Percentiles rank a stretch among this genome's conserved stretches.
Conservation (phyloP, 2,797 vertebrate genomes). For the Bradypodion ventrale region DNA sequence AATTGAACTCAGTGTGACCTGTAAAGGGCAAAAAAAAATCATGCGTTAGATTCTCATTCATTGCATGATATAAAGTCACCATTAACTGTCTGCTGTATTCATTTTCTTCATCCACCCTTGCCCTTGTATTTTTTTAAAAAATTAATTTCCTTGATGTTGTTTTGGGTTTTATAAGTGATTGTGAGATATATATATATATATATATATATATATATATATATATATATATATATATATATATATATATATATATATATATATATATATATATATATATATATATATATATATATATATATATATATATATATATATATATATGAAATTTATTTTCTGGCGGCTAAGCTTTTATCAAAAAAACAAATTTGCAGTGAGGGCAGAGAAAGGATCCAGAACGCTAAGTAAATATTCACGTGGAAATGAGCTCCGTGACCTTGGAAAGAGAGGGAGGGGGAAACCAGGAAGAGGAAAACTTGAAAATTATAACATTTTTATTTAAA, state of each 20-base stretch:
- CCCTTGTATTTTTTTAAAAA: not conserved
- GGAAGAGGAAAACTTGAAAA: constrained; percentile 59
- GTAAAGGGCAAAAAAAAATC: too few relatives aligned
- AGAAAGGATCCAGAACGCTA: constrained; percentile 85
- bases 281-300: too few relatives aligned
- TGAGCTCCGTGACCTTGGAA: constrained; percentile 87
- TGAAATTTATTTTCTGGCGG: constrained; percentile 72
- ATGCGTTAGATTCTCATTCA: not conserved
- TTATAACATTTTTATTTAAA: too few relatives aligned
- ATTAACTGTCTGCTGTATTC: not conserved
- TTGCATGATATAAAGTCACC: not conserved
- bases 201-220: too few relatives aligned
- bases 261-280: too few relatives aligned
- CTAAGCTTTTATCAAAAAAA: constrained; percentile 75
- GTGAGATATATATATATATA: too few relatives aligned
- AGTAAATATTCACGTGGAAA: constrained; percentile 87
- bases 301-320: too few relatives aligned
- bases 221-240: too few relatives aligned
- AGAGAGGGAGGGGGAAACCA: constrained; percentile 37
- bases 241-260: too few relatives aligned
- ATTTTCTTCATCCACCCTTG: not conserved
- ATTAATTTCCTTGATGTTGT: constrained; percentile 61
- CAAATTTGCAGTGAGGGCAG: constrained; percentile 93
- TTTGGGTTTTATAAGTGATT: constrained; percentile 68
- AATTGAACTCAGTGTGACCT: not conserved